Evolutionary conservation across 2,113 vertebrate genomes (phyloP), one percentile per base, ranked within the genome.

Genomic region (Marcusenius ussheri): DNA sequence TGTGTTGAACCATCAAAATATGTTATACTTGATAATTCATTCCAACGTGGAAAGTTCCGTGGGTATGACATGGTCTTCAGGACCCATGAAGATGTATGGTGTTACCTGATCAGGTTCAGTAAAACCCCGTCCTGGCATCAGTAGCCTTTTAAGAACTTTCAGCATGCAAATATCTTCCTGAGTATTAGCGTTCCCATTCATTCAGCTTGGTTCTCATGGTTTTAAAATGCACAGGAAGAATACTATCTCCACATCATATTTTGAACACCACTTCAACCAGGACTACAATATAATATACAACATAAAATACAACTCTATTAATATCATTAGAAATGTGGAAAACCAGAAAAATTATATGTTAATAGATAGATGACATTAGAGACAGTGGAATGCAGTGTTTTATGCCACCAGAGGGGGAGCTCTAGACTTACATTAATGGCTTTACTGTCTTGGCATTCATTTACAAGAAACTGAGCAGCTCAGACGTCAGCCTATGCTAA

Each of bases 401-500:
- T 50, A n/a, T 45, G 53, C 77, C 39, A 85, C 50, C 13, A 45
- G 51, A 58, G 77, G 51, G 39, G 80, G 89, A 27, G 77, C 50
- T 62, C 50, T 89, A 19, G n/a, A 46, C 31, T 31, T 27, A 58
- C 13, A 19, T 24, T 85, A 84, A 83, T 62, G 9, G n/a, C 80
- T 58, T 83, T 85, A 58, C 6, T 15, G 51, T 58, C 42, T 39
- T 1, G 17, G 5, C 2, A 49, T 39, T 46, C 51, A 89, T 89
- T 89, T 89, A 89, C 80, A 89, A 85, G 89, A 85, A 89, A 47
- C 42, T 39, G 47, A 84, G 21, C n/a, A n/a, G 46, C 47, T 70
- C 3, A 70, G n/a, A 31, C 13, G n/a, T 80, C 47, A 89, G 45
- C 4, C 9, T 51, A 15, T 89, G 88, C 27, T 47, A 89, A 89